Evolutionary conservation across 2,113 vertebrate species (phyloP).

Genomic region (Nipponia nippon): DNA sequence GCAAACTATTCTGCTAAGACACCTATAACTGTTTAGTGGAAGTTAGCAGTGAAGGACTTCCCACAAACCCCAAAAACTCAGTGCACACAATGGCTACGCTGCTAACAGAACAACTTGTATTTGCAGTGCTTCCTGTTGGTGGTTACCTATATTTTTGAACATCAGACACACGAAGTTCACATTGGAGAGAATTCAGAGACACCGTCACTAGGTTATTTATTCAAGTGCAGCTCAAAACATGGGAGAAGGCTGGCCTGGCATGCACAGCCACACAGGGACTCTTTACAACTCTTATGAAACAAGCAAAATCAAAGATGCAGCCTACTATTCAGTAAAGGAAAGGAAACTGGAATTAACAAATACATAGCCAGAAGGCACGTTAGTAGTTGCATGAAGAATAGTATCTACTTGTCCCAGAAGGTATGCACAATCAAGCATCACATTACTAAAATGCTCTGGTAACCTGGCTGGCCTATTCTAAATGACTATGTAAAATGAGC

Average conservation of each 20-base stretch:
- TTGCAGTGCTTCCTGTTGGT: background rate
- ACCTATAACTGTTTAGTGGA: background rate
- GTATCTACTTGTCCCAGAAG: background rate
- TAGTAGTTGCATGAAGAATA: background rate
- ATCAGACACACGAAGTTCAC: background rate
- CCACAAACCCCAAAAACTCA: background rate
- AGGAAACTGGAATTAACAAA: background rate
- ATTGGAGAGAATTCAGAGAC: background rate
- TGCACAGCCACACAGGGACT: background rate
- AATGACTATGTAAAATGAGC: background rate
- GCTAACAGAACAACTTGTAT: background rate
- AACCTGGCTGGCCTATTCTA: background rate
- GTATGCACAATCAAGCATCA: background rate
- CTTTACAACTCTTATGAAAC: background rate
- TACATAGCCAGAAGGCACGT: background rate
- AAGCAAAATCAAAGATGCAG: background rate
- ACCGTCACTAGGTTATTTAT: background rate
- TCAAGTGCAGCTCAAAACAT: background rate
- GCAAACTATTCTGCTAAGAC: background rate
- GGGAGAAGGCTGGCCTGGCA: background rate
- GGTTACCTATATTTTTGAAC: background rate
- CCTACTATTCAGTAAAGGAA: background rate
- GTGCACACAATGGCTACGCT: background rate
- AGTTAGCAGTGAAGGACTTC: background rate
- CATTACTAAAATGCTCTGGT: background rate